phyloP scores from a whole-genome alignment of 1,140 invertebrate species.

The Sycophaga agraensis region DNA sequence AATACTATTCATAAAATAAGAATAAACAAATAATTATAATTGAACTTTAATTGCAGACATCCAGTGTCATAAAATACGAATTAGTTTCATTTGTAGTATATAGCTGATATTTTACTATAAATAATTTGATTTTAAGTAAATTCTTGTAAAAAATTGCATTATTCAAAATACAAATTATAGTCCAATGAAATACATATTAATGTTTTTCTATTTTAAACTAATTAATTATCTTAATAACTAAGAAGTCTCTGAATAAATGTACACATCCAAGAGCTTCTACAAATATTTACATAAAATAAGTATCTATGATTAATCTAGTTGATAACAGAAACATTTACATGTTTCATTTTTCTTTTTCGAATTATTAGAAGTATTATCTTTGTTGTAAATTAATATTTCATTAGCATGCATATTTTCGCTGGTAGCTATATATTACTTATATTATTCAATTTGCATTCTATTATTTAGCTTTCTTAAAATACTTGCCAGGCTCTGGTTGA shows the following conservation, averaged over 20 bases:
- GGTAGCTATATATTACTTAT: not conserved
- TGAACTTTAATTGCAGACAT: not conserved
- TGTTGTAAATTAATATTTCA: too few species aligned
- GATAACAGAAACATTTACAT: not conserved
- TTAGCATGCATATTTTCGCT: not conserved
- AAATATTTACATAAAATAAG: conserved; percentile 20
- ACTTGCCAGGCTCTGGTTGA: conserved; percentile 21
- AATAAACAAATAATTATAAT: not conserved
- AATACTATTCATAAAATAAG: too few species aligned
- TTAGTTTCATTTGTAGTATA: too few species aligned
- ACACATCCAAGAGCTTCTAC: conserved; percentile 20
- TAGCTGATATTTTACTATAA: too few species aligned
- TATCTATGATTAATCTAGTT: not conserved
- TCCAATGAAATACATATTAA: not conserved
- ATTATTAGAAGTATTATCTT: not conserved
- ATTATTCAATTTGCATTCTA: conserved; percentile 1
- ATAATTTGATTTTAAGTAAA: too few species aligned
- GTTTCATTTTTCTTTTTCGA: not conserved
- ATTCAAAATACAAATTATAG: conserved; percentile 3
- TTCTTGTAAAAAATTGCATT: too few species aligned
- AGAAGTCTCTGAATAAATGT: conserved; percentile 22
- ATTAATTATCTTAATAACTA: not conserved
- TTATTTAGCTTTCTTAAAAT: too few species aligned
- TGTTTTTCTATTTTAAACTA: conserved; percentile 4
- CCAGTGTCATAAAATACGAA: not conserved